Evolutionary conservation across 2,113 vertebrate species (phyloP), one percentile per base, ranked within the genome.

Genomic region (Coreoperca whiteheadi): DNA sequence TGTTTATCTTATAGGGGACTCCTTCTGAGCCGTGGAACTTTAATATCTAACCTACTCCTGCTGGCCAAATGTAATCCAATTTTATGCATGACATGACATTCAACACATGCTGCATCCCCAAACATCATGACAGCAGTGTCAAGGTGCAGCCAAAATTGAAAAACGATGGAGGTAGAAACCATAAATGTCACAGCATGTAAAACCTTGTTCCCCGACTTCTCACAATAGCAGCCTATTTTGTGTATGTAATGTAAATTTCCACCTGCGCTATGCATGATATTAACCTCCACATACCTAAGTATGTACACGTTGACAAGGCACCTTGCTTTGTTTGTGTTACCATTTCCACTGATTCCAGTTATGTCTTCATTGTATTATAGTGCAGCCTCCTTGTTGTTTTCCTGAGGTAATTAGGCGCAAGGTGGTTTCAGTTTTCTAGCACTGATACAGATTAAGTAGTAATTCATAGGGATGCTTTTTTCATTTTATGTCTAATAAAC

Each of bases 111-210:
- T 37, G 77, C 69, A 63, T 82, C 70, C 56, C 73, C 71, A 83
- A 84, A 84, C 84, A 83, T 85, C 79, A 79, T 73, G 75, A 87
- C 85, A 81, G 79, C 68, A 73, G 54, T 51, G 15, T 80, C 74
- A 87, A 81, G 84, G 77, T 61, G 73, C 77, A 87, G 83, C 83
- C 82, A 77, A 84, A 84, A 91, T 76, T 72, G 72, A 88, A 86
- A 92, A 86, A 88, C 75, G 72, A 87, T 46, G 72, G 60, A 28
- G 51, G 82, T 12, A 37, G 53, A 74, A 79, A 74, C 30, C 57
- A 59, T 83, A 89, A 91, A 91, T 89, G 86, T 89, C 87, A 90
- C 79, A 68, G 74, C 54, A 65, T 74, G 73, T 74, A 77, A 81
- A 83, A 83, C 32, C 57, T n/a, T 83, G 74, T 81, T 81, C 25